These are phyloP conservation scores for Crotalus viridis DNA, from an alignment of 2,113 vertebrate genomes.

Conservation along the genomic window DNA sequence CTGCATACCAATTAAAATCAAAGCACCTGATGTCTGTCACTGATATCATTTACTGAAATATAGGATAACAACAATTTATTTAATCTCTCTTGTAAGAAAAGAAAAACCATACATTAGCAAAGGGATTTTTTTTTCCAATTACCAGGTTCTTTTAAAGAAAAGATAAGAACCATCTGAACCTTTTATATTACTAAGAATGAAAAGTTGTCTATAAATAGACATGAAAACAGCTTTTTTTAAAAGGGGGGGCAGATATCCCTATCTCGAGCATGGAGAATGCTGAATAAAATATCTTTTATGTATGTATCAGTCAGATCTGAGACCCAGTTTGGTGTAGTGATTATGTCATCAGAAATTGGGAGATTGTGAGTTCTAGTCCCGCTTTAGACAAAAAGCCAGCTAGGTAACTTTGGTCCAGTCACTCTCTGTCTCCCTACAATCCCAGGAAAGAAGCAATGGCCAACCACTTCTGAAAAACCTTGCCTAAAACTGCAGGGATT, in stretches of 20 bases:
- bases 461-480: not conserved
- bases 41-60: constrained; percentile 58
- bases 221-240: constrained; percentile 34
- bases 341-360: not conserved
- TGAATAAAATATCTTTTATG: not conserved
- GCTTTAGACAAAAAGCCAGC: not conserved
- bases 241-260: constrained; percentile 32
- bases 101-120: constrained; percentile 39
- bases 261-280: not conserved
- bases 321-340: not conserved
- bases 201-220: constrained; percentile 16
- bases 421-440: not conserved
- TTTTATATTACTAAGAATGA: constrained; percentile 48
- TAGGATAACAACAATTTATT: constrained; percentile 47
- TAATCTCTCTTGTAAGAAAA: constrained; percentile 55
- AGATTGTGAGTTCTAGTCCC: not conserved
- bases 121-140: constrained; percentile 61
- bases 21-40: constrained; percentile 44
- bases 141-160: constrained; percentile 50
- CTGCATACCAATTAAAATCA: constrained; percentile 51
- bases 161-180: constrained; percentile 51
- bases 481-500: not conserved
- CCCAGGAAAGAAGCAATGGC: not conserved
- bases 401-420: not conserved
- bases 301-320: not conserved